Percentiles rank a stretch among this genome's conserved stretches.
phyloP scores from a whole-genome alignment of 2,113 vertebrate genomes.

The Hippoglossus stenolepis region DNA sequence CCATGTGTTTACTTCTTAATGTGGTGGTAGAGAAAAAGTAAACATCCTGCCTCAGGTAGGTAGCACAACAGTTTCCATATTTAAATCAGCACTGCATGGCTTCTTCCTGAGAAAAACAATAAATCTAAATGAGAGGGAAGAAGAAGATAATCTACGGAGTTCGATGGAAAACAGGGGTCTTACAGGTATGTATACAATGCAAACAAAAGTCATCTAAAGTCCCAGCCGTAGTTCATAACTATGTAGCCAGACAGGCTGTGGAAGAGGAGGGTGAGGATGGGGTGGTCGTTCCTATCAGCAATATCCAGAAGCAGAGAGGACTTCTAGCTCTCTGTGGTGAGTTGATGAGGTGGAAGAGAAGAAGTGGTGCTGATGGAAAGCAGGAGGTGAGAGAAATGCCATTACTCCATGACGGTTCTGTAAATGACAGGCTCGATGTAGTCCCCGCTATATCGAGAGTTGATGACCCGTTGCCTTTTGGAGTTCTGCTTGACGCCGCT shows the following conservation, averaged over 20 bases:
- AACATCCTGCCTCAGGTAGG: slow-evolving; percentile 6
- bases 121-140: slow-evolving; percentile 8
- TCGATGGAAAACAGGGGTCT: slow-evolving; percentile 8
- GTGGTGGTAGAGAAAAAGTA: not conserved
- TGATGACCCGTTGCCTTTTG: slow-evolving; percentile 96
- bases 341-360: not conserved
- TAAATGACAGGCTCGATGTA: slow-evolving; percentile 95
- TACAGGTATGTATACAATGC: slow-evolving; percentile 39
- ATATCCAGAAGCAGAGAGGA: not conserved
- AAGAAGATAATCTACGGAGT: slow-evolving; percentile 27
- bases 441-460: slow-evolving; percentile 96
- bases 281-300: not conserved
- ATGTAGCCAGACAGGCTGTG: slow-evolving; percentile 52
- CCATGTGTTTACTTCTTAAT: slow-evolving; percentile 13
- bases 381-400: not conserved
- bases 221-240: slow-evolving; percentile 75
- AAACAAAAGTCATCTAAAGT: slow-evolving; percentile 58
- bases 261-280: slow-evolving; percentile 29
- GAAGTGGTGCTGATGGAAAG: too few species aligned
- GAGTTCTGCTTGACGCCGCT: slow-evolving; percentile 92
- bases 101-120: slow-evolving; percentile 53
- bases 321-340: not conserved
- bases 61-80: slow-evolving; percentile 10
- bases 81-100: slow-evolving; percentile 48
- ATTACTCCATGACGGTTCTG: slow-evolving; percentile 97